phyloP scores from a whole-genome alignment of 2,888 invertebrate species.

The Caenorhabditis panamensis region DNA sequence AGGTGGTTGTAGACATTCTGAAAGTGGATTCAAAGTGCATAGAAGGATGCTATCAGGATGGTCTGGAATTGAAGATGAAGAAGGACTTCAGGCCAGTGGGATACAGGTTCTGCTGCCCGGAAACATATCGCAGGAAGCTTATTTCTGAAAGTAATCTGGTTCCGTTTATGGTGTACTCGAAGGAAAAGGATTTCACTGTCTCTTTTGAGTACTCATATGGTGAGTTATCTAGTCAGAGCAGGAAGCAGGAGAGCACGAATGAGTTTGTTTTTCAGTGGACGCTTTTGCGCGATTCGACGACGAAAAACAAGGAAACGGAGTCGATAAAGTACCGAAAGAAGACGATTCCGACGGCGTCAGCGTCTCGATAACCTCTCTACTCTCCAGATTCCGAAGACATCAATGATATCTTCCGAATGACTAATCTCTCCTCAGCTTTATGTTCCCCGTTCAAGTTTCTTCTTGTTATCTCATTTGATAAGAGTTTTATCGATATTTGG shows the following conservation, averaged over 20 bases:
- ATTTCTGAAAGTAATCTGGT: constrained; percentile 65
- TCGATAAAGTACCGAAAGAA: neutral
- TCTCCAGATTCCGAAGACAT: constrained; percentile 21
- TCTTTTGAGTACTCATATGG: constrained; percentile 69
- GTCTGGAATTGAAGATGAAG: constrained; percentile 69
- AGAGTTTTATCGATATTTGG: constrained; percentile 11
- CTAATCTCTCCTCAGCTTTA: constrained; percentile 14
- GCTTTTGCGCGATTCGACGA: constrained; percentile 35
- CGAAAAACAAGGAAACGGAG: neutral
- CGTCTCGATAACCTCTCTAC: constrained; percentile 16
- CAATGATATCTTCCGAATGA: neutral
- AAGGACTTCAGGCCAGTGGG: constrained; percentile 67
- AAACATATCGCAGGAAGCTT: constrained; percentile 51
- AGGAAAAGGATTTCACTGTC: constrained; percentile 48
- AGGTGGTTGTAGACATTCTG: constrained; percentile 64
- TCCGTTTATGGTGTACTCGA: constrained; percentile 65
- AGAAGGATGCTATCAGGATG: constrained; percentile 71
- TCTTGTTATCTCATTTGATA: constrained; percentile 5
- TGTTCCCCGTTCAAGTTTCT: constrained; percentile 5
- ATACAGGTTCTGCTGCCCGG: constrained; percentile 70
- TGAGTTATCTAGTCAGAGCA: constrained; percentile 31
- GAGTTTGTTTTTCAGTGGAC: constrained; percentile 14
- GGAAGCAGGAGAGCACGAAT: neutral
- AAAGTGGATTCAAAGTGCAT: constrained; percentile 66
- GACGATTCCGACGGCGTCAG: constrained; percentile 39